Conservation (phyloP, 2,888 invertebrate genomes). For the Graphium colonna region DNA sequence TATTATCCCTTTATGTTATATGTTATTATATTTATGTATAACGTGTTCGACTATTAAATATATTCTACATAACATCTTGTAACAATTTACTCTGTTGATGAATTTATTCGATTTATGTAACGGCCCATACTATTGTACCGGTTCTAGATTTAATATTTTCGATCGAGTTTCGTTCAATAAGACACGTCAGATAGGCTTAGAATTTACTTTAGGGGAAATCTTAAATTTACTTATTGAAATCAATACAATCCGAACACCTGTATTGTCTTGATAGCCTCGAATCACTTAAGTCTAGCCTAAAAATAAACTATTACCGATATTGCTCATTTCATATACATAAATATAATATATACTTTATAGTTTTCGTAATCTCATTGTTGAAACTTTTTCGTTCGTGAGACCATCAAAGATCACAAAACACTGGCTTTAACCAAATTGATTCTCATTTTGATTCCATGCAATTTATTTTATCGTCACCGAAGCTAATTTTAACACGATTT, state of each 20-base stretch:
- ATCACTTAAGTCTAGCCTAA: constrained; percentile 6
- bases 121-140: neutral
- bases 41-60: neutral
- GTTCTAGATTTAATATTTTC: neutral
- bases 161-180: neutral
- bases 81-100: neutral
- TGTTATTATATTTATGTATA: neutral
- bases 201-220: neutral
- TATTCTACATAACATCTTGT: neutral
- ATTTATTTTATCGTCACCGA: constrained; percentile 9
- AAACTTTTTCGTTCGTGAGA: constrained; percentile 1
- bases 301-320: neutral
- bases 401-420: constrained; percentile 16
- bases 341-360: neutral
- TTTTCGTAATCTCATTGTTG: neutral
- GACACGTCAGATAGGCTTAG: too few relatives aligned
- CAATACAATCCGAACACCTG: neutral
- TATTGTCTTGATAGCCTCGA: constrained; percentile 18
- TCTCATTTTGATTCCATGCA: constrained; percentile 2
- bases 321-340: neutral
- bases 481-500: neutral
- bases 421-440: neutral
- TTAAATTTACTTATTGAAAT: neutral
- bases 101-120: neutral
- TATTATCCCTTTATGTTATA: neutral